Percentiles rank a stretch among this genome's conserved stretches.
These are phyloP conservation scores for Poecilia picta DNA, from an alignment of 2,797 vertebrate genomes.

Conservation along the genomic window DNA sequence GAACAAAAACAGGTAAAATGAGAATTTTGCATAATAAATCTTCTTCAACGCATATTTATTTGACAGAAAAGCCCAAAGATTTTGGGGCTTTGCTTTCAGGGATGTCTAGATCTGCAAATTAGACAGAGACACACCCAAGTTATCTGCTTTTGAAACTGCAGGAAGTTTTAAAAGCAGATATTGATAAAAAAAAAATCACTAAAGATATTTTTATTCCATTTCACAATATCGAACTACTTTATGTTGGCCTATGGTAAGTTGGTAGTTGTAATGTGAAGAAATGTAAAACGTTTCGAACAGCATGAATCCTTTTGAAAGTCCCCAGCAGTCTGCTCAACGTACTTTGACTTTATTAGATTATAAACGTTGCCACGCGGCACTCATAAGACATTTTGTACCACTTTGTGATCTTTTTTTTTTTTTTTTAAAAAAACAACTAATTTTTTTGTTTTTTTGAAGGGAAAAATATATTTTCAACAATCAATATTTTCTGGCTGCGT, in stretches of 20 bases:
- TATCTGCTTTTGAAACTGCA: not conserved
- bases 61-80: not conserved
- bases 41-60: too few species aligned
- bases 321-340: not conserved
- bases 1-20: too few species aligned
- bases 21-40: too few species aligned
- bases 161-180: not conserved
- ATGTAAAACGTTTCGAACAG: not conserved
- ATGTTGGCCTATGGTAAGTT: not conserved
- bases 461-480: not conserved
- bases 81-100: not conserved
- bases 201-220: not conserved
- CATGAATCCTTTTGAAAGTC: not conserved
- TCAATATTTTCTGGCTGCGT: constrained; percentile 14
- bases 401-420: not conserved
- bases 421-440: not conserved
- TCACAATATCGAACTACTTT: not conserved
- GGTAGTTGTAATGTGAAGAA: not conserved
- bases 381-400: not conserved
- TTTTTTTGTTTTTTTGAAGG: too few species aligned
- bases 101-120: not conserved
- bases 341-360: not conserved
- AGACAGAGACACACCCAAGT: not conserved
- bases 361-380: not conserved
- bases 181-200: not conserved